These are phyloP conservation scores for Rhaphigaster nebulosa DNA, from an alignment of 2,888 invertebrate species.

Conservation along the genomic window DNA sequence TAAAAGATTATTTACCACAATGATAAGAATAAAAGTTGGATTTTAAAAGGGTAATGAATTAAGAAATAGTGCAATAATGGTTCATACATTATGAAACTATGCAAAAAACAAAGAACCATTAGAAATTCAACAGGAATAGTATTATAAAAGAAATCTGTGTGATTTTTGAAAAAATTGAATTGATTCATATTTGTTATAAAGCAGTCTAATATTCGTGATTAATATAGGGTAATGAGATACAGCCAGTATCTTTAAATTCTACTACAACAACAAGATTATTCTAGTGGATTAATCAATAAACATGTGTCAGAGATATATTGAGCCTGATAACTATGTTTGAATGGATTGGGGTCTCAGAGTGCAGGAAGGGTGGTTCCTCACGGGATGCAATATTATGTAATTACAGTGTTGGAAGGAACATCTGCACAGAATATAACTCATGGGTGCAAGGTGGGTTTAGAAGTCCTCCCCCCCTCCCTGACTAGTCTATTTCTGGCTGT, in stretches of 20 bases:
- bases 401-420: not conserved
- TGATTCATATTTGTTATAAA: not conserved
- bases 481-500: too few species aligned
- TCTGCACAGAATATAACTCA: not conserved
- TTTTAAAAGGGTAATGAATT: not conserved
- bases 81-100: not conserved
- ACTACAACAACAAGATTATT: not conserved
- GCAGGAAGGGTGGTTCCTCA: not conserved
- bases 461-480: not conserved
- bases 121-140: not conserved
- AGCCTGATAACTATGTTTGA: not conserved
- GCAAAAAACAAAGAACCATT: not conserved
- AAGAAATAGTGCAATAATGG: not conserved
- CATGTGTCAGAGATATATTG: not conserved
- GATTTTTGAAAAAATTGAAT: not conserved
- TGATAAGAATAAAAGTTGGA: not conserved
- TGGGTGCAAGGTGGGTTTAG: not conserved
- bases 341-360: not conserved
- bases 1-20: not conserved
- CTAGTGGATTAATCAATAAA: not conserved
- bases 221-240: not conserved
- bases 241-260: not conserved
- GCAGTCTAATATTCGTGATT: not conserved
- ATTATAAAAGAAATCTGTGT: not conserved
- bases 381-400: not conserved